Conservation (phyloP, 2,888 invertebrate genomes). For the Tachina grossa region DNA sequence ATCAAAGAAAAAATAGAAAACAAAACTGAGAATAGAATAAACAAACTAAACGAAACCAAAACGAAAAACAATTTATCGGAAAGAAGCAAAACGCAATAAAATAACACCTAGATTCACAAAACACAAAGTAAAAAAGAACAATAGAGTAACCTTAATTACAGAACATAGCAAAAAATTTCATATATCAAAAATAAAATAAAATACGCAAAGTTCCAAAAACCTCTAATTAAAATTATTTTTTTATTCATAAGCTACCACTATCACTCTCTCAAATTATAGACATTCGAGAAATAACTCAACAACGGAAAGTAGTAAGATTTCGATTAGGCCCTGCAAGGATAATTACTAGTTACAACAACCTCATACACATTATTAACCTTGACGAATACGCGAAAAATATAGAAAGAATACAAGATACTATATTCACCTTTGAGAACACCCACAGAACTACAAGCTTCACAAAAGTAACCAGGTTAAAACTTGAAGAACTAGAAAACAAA, state of each 20-base stretch:
- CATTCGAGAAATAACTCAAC: neutral
- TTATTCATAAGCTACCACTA: neutral
- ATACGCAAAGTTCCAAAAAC: slow-evolving; percentile 1
- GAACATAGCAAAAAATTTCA: slow-evolving; percentile 12
- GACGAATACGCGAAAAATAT: too few relatives aligned
- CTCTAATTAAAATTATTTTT: neutral
- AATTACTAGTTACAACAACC: slow-evolving; percentile 12
- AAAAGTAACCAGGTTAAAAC: slow-evolving; percentile 38
- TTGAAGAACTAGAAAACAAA: slow-evolving; percentile 43
- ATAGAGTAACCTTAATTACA: neutral
- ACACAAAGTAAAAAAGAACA: slow-evolving; percentile 7
- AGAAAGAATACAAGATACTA: too few relatives aligned
- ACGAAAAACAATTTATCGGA: neutral
- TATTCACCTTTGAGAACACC: neutral
- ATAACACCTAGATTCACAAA: slow-evolving; percentile 8
- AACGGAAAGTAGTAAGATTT: slow-evolving; percentile 23
- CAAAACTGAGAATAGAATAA: neutral
- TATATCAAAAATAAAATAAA: slow-evolving; percentile 21
- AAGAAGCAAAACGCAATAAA: slow-evolving; percentile 7
- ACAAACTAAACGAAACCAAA: slow-evolving; percentile 24
- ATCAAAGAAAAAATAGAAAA: neutral
- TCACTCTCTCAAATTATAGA: slow-evolving; percentile 6
- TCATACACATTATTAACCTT: neutral
- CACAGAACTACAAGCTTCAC: slow-evolving; percentile 2
- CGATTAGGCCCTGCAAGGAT: slow-evolving; percentile 21